These are phyloP conservation scores for Sciaenops ocellatus DNA, from an alignment of 2,797 vertebrate genomes.

Conservation along the genomic window DNA sequence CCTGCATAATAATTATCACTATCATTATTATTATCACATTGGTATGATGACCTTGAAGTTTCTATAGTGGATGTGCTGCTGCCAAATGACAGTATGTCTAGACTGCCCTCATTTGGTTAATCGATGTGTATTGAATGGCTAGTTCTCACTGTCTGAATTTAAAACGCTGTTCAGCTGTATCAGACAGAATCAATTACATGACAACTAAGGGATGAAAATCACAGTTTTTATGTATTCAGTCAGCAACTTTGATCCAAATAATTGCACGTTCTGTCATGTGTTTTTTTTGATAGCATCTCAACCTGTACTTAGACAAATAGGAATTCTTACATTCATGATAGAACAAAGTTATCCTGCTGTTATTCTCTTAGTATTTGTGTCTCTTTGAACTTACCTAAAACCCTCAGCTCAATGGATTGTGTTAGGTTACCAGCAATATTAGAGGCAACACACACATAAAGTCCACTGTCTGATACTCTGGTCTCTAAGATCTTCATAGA, in stretches of 20 bases:
- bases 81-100: too few relatives aligned
- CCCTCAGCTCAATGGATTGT: conserved; percentile 87
- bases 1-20: not conserved
- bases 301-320: not conserved
- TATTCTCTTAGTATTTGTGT: not conserved
- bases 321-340: not conserved
- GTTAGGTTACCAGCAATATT: conserved; percentile 97
- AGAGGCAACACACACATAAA: conserved; percentile 93
- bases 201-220: too few relatives aligned
- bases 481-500: conserved; percentile 93
- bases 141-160: too few relatives aligned
- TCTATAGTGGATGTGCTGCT: not conserved
- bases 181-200: too few relatives aligned
- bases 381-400: conserved; percentile 87
- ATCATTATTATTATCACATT: not conserved
- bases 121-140: too few relatives aligned
- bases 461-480: conserved; percentile 91
- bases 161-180: too few relatives aligned
- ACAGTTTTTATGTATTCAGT: too few relatives aligned
- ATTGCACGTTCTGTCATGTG: not conserved
- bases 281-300: not conserved
- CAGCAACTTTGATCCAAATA: too few relatives aligned
- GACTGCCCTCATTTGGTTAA: too few relatives aligned
- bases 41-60: not conserved
- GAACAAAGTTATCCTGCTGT: not conserved